These are phyloP conservation scores for Oligia fasciuncula DNA, from an alignment of 2,888 invertebrate species.

Conservation along the genomic window DNA sequence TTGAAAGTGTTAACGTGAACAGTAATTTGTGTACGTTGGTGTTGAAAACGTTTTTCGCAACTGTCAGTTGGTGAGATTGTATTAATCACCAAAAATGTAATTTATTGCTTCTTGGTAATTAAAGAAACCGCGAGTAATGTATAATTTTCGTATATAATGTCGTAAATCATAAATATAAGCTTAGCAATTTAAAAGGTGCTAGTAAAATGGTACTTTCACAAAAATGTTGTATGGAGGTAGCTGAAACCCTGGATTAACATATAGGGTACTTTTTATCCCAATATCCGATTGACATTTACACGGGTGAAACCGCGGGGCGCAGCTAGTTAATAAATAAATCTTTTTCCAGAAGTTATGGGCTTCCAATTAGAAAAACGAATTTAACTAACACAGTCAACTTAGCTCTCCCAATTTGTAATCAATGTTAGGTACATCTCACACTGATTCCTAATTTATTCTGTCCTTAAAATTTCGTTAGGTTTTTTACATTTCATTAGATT, in stretches of 20 bases:
- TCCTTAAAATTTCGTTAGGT: slow-evolving; percentile 1
- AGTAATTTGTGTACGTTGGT: slow-evolving; percentile 29
- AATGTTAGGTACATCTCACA: slow-evolving; percentile 15
- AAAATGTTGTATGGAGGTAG: too few relatives aligned
- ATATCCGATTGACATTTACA: too few relatives aligned
- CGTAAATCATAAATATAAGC: neutral
- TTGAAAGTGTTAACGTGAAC: slow-evolving; percentile 28
- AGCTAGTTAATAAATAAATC: neutral
- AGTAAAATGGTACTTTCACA: neutral
- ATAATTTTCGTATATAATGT: neutral
- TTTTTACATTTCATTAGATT: slow-evolving; percentile 28
- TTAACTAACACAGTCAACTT: slow-evolving; percentile 6
- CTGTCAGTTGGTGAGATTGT: slow-evolving; percentile 19
- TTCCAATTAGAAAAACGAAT: neutral
- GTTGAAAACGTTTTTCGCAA: slow-evolving; percentile 36
- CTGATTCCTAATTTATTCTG: slow-evolving; percentile 29
- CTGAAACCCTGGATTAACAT: too few relatives aligned
- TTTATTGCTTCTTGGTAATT: neutral
- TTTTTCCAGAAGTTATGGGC: too few relatives aligned
- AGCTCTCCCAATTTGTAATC: slow-evolving; percentile 30
- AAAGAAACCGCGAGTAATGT: neutral
- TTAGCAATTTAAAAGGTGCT: too few relatives aligned
- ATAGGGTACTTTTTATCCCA: neutral
- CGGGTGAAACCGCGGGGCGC: too few relatives aligned
- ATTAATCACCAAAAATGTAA: slow-evolving; percentile 24